Percentiles rank a stretch among this genome's conserved stretches.
These are phyloP conservation scores for Ochlodes sylvanus DNA, from an alignment of 2,888 invertebrate genomes.

Conservation along the genomic window DNA sequence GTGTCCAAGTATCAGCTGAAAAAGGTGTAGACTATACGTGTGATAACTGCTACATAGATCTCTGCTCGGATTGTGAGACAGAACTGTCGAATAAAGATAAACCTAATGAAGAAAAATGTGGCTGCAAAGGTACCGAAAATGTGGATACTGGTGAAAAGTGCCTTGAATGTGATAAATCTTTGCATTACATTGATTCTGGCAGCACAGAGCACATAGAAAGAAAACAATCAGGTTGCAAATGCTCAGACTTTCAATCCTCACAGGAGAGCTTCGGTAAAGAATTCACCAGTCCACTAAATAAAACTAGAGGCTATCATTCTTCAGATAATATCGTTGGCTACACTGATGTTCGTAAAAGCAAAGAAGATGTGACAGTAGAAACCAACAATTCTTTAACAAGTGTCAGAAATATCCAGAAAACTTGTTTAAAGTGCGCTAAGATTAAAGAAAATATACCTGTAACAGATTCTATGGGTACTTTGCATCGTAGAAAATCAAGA, in stretches of 20 bases:
- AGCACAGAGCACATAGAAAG: conserved; percentile 72
- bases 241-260: conserved; percentile 77
- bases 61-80: conserved; percentile 76
- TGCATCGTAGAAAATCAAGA: conserved; percentile 68
- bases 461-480: conserved; percentile 60
- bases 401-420: conserved; percentile 70
- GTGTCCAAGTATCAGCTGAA: conserved; percentile 68
- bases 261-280: conserved; percentile 80
- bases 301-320: conserved; percentile 77
- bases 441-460: conserved; percentile 81
- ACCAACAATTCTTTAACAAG: conserved; percentile 65
- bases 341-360: conserved; percentile 63
- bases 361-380: conserved; percentile 65
- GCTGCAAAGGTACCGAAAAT: conserved; percentile 58
- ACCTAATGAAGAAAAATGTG: conserved; percentile 60
- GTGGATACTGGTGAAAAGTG: conserved; percentile 65
- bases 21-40: conserved; percentile 78
- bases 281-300: conserved; percentile 65
- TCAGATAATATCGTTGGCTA: conserved; percentile 77
- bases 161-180: conserved; percentile 71
- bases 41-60: conserved; percentile 74
- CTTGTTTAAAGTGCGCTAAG: conserved; percentile 79
- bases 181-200: conserved; percentile 76
- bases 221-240: conserved; percentile 68
- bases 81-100: conserved; percentile 65